These are phyloP conservation scores for Microcebus griseorufus DNA, from an alignment of 2,113 vertebrate genomes.

Conservation along the genomic window DNA sequence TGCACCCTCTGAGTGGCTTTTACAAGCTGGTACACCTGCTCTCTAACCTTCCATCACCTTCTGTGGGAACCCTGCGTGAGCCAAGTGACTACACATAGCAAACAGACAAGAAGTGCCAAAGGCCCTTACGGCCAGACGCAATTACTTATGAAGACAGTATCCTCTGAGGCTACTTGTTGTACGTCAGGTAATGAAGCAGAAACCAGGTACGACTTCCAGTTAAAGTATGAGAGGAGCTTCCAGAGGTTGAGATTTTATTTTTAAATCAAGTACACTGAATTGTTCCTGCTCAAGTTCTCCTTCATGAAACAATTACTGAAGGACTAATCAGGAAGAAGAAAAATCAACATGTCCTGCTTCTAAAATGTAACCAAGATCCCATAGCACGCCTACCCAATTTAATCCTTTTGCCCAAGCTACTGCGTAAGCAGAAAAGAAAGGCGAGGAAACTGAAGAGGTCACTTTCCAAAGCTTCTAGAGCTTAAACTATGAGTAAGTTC, in stretches of 20 bases:
- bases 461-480: neutral
- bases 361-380: neutral
- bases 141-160: neutral
- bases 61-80: neutral
- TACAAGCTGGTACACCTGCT: neutral
- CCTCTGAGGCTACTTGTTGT: neutral
- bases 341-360: neutral
- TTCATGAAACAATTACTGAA: neutral
- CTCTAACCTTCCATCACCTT: neutral
- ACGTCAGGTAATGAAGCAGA: neutral
- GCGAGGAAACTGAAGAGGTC: neutral
- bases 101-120: neutral
- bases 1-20: neutral
- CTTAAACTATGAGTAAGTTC: neutral
- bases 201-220: neutral
- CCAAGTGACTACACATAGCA: neutral
- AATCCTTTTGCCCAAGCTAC: neutral
- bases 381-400: neutral
- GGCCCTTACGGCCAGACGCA: neutral
- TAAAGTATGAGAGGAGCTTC: neutral
- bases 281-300: neutral
- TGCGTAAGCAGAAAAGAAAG: neutral
- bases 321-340: neutral
- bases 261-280: neutral
- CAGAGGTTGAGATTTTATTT: neutral